Conservation (phyloP, 2,888 invertebrate species). For the Amblyjoppa fuscipennis region DNA sequence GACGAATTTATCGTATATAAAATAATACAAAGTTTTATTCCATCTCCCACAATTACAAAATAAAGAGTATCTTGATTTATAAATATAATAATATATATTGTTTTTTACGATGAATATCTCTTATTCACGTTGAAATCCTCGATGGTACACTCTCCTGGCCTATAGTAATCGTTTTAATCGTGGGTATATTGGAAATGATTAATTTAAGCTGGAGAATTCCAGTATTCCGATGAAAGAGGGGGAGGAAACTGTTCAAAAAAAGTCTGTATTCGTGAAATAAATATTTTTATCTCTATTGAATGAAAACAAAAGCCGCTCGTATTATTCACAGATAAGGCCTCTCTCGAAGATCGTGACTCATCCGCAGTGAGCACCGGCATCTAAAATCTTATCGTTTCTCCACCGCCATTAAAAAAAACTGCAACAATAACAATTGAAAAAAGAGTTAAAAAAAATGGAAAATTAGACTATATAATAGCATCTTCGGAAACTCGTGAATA, state of each 20-base stretch:
- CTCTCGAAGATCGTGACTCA: constrained; percentile 7
- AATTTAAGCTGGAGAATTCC: constrained; percentile 22
- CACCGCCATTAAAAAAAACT: constrained; percentile 30
- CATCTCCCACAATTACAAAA: constrained; percentile 40
- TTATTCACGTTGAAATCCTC: constrained; percentile 20
- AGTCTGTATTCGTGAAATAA: constrained; percentile 71
- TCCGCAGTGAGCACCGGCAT: constrained; percentile 27
- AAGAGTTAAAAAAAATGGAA: constrained; percentile 3
- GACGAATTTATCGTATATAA: constrained; percentile 52
- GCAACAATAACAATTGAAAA: constrained; percentile 43
- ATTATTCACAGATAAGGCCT: constrained; percentile 33
- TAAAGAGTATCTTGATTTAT: constrained; percentile 38
- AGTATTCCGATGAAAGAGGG: background rate
- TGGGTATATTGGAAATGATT: constrained; percentile 6
- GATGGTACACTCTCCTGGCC: constrained; percentile 49
- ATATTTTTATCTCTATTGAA: constrained; percentile 72
- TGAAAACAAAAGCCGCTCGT: constrained; percentile 2
- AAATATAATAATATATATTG: constrained; percentile 32
- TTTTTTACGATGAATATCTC: background rate
- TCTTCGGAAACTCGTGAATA: constrained; percentile 49
- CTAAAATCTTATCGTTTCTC: constrained; percentile 27
- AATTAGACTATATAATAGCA: constrained; percentile 35
- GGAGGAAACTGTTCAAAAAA: constrained; percentile 49
- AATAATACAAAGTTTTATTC: constrained; percentile 60
- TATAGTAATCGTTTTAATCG: constrained; percentile 37